These are phyloP conservation scores for Vespertilio murinus DNA, from an alignment of 2,797 vertebrate species.

Conservation along the genomic window DNA sequence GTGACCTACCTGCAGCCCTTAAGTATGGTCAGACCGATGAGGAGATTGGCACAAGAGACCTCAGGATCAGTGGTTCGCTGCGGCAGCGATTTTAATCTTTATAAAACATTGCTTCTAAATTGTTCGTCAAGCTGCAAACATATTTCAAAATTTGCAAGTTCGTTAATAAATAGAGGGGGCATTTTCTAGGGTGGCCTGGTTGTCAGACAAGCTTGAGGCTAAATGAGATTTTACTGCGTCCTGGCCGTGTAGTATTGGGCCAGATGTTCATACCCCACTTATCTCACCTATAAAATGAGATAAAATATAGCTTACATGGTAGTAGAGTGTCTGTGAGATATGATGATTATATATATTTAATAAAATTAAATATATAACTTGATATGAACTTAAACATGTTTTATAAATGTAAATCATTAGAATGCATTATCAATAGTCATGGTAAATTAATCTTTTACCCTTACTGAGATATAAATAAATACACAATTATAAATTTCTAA, in stretches of 20 bases:
- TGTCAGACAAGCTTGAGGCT: not conserved
- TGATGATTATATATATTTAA: not conserved
- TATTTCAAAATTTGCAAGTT: not conserved
- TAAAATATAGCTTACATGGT: not conserved
- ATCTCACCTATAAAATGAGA: conserved; percentile 24
- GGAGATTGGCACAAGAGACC: not conserved
- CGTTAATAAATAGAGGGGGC: no score
- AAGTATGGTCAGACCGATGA: not conserved
- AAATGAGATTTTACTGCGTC: not conserved
- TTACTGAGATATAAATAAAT: not conserved
- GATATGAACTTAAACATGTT: not conserved
- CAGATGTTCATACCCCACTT: not conserved
- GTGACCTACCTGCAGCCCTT: not conserved
- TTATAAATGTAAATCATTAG: conserved; percentile 25
- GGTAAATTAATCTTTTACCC: conserved; percentile 8
- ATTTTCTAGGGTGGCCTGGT: not conserved
- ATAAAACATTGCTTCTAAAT: conserved; percentile 30
- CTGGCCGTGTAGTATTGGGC: not conserved
- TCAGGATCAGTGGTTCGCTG: not conserved
- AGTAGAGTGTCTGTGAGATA: not conserved
- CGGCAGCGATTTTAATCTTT: not conserved
- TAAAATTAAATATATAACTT: not conserved
- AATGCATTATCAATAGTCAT: not conserved
- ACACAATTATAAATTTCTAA: not conserved
- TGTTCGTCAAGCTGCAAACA: not conserved